Conservation (phyloP, 2,888 invertebrate species). For the Fragum whitleyi region DNA sequence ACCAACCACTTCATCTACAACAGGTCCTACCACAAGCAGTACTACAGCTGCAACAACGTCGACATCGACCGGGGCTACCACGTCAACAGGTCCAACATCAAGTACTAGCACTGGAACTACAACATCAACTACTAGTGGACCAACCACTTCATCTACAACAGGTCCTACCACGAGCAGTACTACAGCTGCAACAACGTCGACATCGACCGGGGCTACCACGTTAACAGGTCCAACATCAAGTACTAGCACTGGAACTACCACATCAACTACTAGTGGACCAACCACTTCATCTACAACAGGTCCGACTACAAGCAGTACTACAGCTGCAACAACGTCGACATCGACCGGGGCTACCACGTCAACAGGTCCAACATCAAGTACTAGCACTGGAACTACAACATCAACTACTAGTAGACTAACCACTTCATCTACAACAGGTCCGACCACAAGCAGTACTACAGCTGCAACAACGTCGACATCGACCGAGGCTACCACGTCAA, state of each 20-base stretch:
- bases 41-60: not conserved
- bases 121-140: not conserved
- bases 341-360: not conserved
- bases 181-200: not conserved
- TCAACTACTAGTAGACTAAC: not conserved
- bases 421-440: not conserved
- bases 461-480: conserved; percentile 4
- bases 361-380: not conserved
- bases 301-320: not conserved
- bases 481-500: not conserved
- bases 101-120: not conserved
- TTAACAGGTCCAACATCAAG: not conserved
- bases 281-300: not conserved
- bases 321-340: conserved; percentile 1
- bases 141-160: not conserved
- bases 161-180: not conserved
- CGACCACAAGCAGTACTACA: not conserved
- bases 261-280: conserved; percentile 4
- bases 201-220: not conserved
- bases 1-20: not conserved
- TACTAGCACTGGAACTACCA: not conserved
- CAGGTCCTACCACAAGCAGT: not conserved
- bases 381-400: not conserved
- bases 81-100: not conserved
- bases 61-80: not conserved